Percentiles rank a stretch among this genome's conserved stretches.
These are phyloP conservation scores for Drosophila affinis DNA, from an alignment of 2,888 invertebrate genomes.

Conservation along the genomic window DNA sequence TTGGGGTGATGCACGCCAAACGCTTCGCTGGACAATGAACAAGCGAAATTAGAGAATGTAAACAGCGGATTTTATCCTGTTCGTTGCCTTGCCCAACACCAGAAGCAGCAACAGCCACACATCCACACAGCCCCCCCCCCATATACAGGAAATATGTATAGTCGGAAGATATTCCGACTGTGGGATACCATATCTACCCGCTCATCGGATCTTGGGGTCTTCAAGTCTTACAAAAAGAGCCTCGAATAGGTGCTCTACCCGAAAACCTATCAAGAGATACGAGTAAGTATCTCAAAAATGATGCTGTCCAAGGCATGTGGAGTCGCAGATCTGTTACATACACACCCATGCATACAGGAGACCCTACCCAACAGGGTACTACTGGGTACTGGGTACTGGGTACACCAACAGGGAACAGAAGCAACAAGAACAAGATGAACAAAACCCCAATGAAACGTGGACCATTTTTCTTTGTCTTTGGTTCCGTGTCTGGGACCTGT, in stretches of 20 bases:
- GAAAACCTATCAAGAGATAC: too few species aligned
- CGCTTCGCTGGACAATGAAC: conserved; percentile 79
- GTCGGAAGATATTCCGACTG: not conserved
- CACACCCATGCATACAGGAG: not conserved
- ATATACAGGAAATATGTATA: not conserved
- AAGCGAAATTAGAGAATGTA: conserved; percentile 80
- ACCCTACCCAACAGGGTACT: conserved; percentile 6
- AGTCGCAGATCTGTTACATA: too few species aligned
- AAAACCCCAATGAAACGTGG: conserved; percentile 56
- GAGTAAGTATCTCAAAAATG: too few species aligned
- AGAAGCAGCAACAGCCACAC: conserved; percentile 33
- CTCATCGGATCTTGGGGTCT: too few species aligned
- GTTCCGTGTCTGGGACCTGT: conserved; percentile 37
- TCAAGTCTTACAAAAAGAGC: too few species aligned
- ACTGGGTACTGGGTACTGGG: conserved; percentile 4
- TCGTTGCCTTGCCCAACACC: conserved; percentile 57
- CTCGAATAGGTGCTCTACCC: too few species aligned
- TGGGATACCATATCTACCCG: not conserved
- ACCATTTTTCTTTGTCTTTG: conserved; percentile 66
- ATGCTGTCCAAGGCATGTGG: too few species aligned
- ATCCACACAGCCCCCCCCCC: too few species aligned
- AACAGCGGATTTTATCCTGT: conserved; percentile 79
- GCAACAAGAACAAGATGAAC: conserved; percentile 23
- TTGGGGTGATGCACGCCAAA: conserved; percentile 63
- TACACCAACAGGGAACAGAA: conserved; percentile 22